Evolutionary conservation across 1,140 invertebrate genomes (phyloP).

Genomic region (Platyscapa corneri): DNA sequence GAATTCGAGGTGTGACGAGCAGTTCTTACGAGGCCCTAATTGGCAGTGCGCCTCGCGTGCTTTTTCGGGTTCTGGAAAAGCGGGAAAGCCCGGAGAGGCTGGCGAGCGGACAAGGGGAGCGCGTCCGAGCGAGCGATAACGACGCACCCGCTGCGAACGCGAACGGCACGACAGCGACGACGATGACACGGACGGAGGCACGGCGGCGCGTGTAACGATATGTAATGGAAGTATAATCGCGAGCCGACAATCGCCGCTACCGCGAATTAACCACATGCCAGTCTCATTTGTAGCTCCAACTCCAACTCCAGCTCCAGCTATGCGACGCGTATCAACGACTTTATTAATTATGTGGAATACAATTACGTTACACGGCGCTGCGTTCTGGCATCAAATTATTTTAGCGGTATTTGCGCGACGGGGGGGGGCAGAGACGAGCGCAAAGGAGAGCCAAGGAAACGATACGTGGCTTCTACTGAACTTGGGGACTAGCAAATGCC

Average conservation of each 20-base stretch:
- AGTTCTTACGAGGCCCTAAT: no score
- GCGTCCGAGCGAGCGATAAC: not conserved
- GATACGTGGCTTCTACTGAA: no score
- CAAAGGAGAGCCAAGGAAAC: not conserved
- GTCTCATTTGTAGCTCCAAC: conserved; percentile 62
- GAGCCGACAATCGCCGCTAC: conserved; percentile 53
- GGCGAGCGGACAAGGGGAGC: no score
- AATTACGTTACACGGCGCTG: conserved; percentile 46
- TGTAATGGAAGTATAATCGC: conserved; percentile 61
- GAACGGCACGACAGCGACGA: not conserved
- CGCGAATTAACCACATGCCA: conserved; percentile 64
- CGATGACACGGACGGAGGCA: not conserved
- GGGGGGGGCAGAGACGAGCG: not conserved
- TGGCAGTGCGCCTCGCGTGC: no score
- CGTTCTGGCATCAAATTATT: not conserved
- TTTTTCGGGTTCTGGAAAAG: no score
- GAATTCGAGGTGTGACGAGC: no score
- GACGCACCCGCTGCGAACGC: not conserved
- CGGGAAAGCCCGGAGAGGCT: no score
- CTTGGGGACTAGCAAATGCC: no score
- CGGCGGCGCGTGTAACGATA: conserved; percentile 52
- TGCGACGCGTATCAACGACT: conserved; percentile 60
- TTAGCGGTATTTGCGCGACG: not conserved
- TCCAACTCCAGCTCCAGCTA: no score
- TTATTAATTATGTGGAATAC: conserved; percentile 64